A percentile compares a stretch with the other conserved stretches of the same genome.
phyloP scores from a whole-genome alignment of 2,888 invertebrate species.

The Mythimna impura region DNA sequence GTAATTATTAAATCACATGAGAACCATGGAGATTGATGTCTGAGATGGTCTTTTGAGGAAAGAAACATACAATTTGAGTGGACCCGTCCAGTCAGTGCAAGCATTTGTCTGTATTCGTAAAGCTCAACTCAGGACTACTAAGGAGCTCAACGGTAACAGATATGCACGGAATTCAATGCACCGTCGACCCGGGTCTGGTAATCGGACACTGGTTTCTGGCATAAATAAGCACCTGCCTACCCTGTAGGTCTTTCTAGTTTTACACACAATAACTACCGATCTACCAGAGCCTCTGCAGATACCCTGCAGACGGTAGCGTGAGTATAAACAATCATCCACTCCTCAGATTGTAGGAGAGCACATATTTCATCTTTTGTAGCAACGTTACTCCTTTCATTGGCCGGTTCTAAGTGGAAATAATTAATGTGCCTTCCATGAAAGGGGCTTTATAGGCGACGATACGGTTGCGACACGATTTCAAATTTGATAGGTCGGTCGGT shows the following conservation, averaged over 20 bases:
- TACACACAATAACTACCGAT: not conserved
- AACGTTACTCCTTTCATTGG: conserved; percentile 64
- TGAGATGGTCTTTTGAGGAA: no score
- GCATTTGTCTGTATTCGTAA: no score
- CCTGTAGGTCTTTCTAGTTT: not conserved
- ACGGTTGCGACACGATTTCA: conserved; percentile 23
- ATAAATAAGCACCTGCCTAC: no score
- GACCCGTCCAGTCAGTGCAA: no score
- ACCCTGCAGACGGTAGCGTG: conserved; percentile 23
- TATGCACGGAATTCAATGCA: no score
- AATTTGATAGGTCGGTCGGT: not conserved
- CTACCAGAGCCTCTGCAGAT: not conserved
- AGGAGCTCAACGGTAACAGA: no score
- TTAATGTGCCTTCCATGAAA: conserved; percentile 61
- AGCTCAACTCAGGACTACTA: no score
- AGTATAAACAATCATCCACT: conserved; percentile 40
- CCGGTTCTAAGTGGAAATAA: conserved; percentile 65
- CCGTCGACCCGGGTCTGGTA: no score
- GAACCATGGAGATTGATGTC: no score
- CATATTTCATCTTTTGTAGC: conserved; percentile 67
- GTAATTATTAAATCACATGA: no score
- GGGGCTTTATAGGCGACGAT: conserved; percentile 5
- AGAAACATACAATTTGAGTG: no score
- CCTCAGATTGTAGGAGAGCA: conserved; percentile 37
- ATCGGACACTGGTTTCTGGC: no score